Base-by-base conservation (phyloP, 2,888 invertebrate species). In the Euzetes globulus region DNA sequence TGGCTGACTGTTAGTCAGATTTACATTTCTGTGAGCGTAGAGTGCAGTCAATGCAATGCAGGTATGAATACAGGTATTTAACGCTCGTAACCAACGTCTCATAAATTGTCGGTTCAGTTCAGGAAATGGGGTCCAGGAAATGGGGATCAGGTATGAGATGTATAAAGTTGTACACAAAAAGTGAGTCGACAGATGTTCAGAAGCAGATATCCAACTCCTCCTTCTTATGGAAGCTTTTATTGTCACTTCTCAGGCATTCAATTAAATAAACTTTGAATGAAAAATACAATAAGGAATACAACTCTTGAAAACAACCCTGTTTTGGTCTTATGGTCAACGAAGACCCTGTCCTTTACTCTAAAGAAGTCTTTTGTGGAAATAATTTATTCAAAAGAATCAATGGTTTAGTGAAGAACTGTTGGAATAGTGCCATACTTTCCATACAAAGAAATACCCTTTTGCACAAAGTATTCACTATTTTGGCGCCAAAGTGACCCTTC, bases 401-500 rank as follows among this genome's bases (percentile, higher is more conserved):
- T 60, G 22, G 17, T 29, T 22, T 22, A 19, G 25, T 25, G 19
- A 17, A 50, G 50, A 19, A 50, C 50, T 50, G n/a, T 50, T 50
- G n/a, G 6, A 19, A 19, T 22, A 55, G 55, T 55, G 55, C 50
- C 50, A 19, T n/a, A 50, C 2, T 13, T 50, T 5, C 41, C 13
- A 41, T 41, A 41, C 63, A 63, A 63, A 63, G 37, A 22, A 19
- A 68, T 68, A 68, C 68, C 68, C 68, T 22, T 29, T 68, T 55
- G 55, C 55, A 25, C 11, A 22, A 11, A 25, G 68, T 11, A 27
- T 17, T 27, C 19, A 27, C 25, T 68, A 68, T 68, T 68, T 68
- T 68, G 68, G 68, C 68, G 68, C 68, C 68, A 68, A 68, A 68
- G 68, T 68, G 68, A 68, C 68, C 68, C 45, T 68, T 68, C 68